Conservation (phyloP, 2,888 invertebrate genomes). For the Tetrapedia diversipes region DNA sequence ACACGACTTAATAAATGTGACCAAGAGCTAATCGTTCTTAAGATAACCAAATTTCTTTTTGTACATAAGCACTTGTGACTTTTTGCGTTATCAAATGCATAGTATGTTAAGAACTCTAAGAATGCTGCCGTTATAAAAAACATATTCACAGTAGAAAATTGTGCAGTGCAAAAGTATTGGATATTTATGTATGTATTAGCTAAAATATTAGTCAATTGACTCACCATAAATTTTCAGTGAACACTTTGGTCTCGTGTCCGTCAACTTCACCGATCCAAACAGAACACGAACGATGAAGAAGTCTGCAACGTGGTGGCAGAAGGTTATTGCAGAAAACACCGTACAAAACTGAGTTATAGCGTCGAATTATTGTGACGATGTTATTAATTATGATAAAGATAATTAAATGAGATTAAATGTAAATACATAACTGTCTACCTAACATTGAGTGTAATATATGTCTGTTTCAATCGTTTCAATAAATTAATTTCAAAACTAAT, state of each 20-base stretch:
- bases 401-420: background rate
- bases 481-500: background rate
- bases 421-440: background rate
- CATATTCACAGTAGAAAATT: too few relatives aligned
- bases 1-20: too few relatives aligned
- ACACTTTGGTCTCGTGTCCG: constrained; percentile 88
- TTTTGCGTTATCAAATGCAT: too few relatives aligned
- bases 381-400: background rate
- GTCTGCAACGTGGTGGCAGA: constrained; percentile 85
- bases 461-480: background rate
- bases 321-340: constrained; percentile 79
- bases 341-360: background rate
- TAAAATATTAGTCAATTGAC: too few relatives aligned
- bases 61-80: too few relatives aligned
- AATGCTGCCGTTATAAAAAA: too few relatives aligned
- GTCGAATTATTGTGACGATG: too few relatives aligned
- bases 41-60: too few relatives aligned
- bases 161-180: too few relatives aligned
- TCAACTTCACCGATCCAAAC: constrained; percentile 86
- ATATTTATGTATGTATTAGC: too few relatives aligned
- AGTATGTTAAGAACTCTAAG: too few relatives aligned
- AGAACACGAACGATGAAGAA: constrained; percentile 86
- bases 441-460: background rate
- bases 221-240: constrained; percentile 84
- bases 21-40: too few relatives aligned